Base-by-base conservation (phyloP, 35 echinoderm and acorn worm genomes). In the Apostichopus parvimensis region DNA sequence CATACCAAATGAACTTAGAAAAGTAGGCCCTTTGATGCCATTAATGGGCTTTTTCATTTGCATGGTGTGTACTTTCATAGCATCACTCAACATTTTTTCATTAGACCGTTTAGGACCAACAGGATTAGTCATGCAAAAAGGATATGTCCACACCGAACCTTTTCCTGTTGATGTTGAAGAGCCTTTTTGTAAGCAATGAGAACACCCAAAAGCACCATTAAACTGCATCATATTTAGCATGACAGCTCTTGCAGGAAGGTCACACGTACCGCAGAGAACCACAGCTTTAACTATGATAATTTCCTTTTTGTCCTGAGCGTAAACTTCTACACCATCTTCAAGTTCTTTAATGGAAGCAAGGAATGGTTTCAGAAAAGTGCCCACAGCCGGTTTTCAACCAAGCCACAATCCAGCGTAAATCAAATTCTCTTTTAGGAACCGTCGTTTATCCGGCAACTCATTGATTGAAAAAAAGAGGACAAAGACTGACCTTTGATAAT, bases 341-440 rank as follows among this genome's bases (percentile, higher is more conserved):
- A 86, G 9, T 14, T 86, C 53, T 12, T 10, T 86, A 55, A 59
- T 15, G 14, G 82, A 13, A 12, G 82, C 11, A 22, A 10, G 56
- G 22, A 91, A 79, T 91, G 89, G 89, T 79, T 78, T 91, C 34
- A 91, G 57, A 53, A 91, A 91, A 79, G 72, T 78, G 8, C 21
- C 28, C 89, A 91, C 79, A 18, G 22, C 15, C 9, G 89, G 89
- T 91, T 91, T 91, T 54, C 4, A 91, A 10, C 89, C 89, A 79
- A 80, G 79, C 71, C 82, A 86, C 82, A 86, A 59, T 9, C 82
- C 82, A 7, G 82, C 82, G 55, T 55, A 53, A 14, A 86, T 86
- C 12, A 86, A 28, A 54, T 86, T 53, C 52, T 86, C 21, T 22
- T 54, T 59, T 59, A 9, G n/a, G 12, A 86, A 9, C 55, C 82